Conservation (phyloP, 2,888 invertebrate genomes). For the Ophion ventricosus region DNA sequence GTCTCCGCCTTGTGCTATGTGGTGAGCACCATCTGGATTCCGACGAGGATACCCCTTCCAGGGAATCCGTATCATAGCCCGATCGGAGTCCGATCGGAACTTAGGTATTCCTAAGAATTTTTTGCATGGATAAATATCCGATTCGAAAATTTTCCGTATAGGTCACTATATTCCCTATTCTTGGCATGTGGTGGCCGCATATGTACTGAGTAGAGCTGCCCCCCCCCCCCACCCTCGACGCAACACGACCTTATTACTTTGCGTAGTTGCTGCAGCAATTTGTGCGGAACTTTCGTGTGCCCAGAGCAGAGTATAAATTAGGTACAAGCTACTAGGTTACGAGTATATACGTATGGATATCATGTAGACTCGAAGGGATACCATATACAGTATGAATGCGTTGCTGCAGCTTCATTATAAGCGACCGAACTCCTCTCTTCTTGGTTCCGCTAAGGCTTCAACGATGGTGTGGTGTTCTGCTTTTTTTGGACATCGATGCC, state of each 20-base stretch:
- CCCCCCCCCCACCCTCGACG: slow-evolving; percentile 38
- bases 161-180: not conserved
- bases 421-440: slow-evolving; percentile 20
- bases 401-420: slow-evolving; percentile 54
- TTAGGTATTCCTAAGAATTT: too few relatives aligned
- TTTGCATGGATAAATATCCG: too few relatives aligned
- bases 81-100: too few relatives aligned
- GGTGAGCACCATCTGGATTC: too few relatives aligned
- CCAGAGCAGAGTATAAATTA: slow-evolving; percentile 40
- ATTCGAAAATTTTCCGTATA: too few relatives aligned
- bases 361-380: slow-evolving; percentile 17
- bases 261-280: slow-evolving; percentile 50
- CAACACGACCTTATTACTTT: slow-evolving; percentile 40
- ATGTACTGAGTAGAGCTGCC: slow-evolving; percentile 25
- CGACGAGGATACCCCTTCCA: too few relatives aligned
- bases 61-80: too few relatives aligned
- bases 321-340: slow-evolving; percentile 18
- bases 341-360: not conserved
- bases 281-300: slow-evolving; percentile 53
- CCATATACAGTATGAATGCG: not conserved
- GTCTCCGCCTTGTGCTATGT: too few relatives aligned
- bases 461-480: slow-evolving; percentile 25
- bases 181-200: not conserved
- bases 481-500: not conserved
- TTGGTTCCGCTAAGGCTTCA: slow-evolving; percentile 32